Evolutionary conservation across 2,113 vertebrate genomes (phyloP), one percentile per base, ranked within the genome.

Genomic region (Callipepla californica): DNA sequence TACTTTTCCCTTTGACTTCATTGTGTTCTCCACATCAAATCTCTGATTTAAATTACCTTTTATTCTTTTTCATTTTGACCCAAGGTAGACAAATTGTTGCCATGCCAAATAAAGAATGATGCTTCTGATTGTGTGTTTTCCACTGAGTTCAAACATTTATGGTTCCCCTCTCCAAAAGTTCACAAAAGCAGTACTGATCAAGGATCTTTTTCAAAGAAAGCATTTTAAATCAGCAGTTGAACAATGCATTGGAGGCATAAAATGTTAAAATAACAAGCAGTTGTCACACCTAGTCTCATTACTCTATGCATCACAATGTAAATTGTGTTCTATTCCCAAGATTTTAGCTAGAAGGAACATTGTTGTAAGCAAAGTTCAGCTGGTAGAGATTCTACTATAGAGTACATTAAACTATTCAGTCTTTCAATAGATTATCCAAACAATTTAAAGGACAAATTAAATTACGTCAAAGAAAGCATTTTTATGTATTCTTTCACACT

Each of bases 81-180:
- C 67, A 66, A 73, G 58, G 15, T 65, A 69, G 58, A 15, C 45
- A 62, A 62, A 28, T 74, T 30, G 68, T 87, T 82, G 48, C 15
- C 30, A 45, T 16, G 87, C 26, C 15, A 50, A 61, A 76, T 38
- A 65, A 67, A 68, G 59, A 92, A 50, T 20, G 3, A 25, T 82
- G 21, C 28, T 82, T 89, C 70, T 90, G 42, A 42, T 8, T 25
- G 14, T 3, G 1, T 3, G 1, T 63, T 38, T 62, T 83, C 42
- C 34, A 59, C 21, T 0, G 3, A 45, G 22, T 28, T 69, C 28
- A 65, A 89, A 58, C 3, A 4, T 22, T 62, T 92, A 59, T 82
- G 21, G 65, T 89, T 87, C 57, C 22, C 90, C 32, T 45, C 72
- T 94, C 87, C 59, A 38, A 58, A 87, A 87, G 30, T 48, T 89